Evolutionary conservation across 30 jellyfish, hydroid and myxozoan species (phyloP).

Genomic region (Catostylus mosaicus): DNA sequence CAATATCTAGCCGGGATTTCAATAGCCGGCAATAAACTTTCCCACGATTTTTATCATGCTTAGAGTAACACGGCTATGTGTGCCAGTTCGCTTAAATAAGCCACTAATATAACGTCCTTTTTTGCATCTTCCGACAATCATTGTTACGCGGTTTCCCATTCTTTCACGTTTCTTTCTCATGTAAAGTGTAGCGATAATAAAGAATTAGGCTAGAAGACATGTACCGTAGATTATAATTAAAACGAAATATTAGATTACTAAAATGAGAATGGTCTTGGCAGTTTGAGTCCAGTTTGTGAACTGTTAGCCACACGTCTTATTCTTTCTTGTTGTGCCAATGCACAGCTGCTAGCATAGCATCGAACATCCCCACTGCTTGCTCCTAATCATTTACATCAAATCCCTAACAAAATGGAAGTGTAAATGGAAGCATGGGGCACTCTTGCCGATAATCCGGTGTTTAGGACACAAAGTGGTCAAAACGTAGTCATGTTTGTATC

Average conservation of each 20-base stretch:
- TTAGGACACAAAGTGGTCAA: too few relatives aligned
- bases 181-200: background rate
- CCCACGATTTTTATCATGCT: background rate
- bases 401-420: background rate
- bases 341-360: background rate
- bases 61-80: background rate
- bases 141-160: background rate
- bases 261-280: background rate
- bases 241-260: background rate
- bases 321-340: too few relatives aligned
- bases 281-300: background rate
- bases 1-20: background rate
- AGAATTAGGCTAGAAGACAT: background rate
- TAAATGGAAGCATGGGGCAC: too few relatives aligned
- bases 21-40: background rate
- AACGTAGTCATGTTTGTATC: too few relatives aligned
- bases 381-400: background rate
- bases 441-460: too few relatives aligned
- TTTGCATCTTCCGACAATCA: conserved; percentile 3
- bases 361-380: background rate
- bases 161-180: background rate
- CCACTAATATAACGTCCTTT: background rate
- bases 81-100: conserved; percentile 2
- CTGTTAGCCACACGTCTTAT: background rate
- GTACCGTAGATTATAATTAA: conserved; percentile 2